Evolutionary conservation across 2,888 invertebrate species (phyloP).

Genomic region (Nomada ferruginata): DNA sequence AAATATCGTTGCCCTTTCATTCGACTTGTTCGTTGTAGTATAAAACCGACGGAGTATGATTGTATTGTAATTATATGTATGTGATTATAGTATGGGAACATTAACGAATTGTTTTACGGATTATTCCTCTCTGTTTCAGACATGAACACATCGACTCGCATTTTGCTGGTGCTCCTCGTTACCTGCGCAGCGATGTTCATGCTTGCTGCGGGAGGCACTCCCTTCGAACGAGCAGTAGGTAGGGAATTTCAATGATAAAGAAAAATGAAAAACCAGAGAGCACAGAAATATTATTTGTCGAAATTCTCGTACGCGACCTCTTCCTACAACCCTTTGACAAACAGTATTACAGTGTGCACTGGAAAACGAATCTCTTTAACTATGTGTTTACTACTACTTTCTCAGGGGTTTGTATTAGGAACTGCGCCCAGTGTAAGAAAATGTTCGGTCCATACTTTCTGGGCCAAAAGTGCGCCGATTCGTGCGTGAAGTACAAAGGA

Average conservation of each 20-base stretch:
- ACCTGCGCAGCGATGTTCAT: constrained; percentile 60
- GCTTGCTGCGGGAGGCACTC: constrained; percentile 56
- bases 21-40: no score
- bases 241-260: constrained; percentile 12
- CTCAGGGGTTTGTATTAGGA: constrained; percentile 90
- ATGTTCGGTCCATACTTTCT: constrained; percentile 95
- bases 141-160: constrained; percentile 64
- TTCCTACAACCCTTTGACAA: background rate
- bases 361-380: background rate
- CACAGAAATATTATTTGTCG: background rate
- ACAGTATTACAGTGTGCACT: no score
- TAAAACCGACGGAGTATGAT: background rate
- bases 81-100: no score
- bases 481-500: constrained; percentile 93
- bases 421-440: constrained; percentile 95
- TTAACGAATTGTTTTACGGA: background rate
- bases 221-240: constrained; percentile 59
- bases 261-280: background rate
- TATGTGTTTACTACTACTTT: background rate
- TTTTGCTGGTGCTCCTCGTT: constrained; percentile 66
- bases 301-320: background rate
- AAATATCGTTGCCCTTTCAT: background rate
- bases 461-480: constrained; percentile 93
- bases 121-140: constrained; percentile 51
- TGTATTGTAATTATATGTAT: background rate